Percentiles rank a stretch among this genome's conserved stretches.
These are phyloP conservation scores for Cuculus canorus DNA, from an alignment of 2,797 vertebrate species.

Conservation along the genomic window DNA sequence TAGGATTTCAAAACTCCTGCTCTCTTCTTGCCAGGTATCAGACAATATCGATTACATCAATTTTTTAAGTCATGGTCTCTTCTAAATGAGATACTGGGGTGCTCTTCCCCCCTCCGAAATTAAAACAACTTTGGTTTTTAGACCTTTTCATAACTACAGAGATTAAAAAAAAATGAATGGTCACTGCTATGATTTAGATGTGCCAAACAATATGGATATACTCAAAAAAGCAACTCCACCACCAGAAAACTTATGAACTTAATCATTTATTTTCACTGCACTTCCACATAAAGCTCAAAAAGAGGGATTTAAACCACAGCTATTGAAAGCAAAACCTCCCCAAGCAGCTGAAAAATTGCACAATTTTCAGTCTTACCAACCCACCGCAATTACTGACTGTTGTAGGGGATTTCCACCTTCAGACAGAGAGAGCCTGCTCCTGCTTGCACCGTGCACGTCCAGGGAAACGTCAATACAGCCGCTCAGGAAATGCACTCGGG, in stretches of 20 bases:
- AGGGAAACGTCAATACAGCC: neutral
- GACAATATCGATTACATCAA: neutral
- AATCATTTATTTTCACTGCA: neutral
- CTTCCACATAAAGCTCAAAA: neutral
- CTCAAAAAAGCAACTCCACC: neutral
- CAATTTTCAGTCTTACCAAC: neutral
- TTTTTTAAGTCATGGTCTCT: neutral
- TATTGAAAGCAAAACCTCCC: neutral
- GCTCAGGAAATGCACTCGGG: conserved; percentile 49
- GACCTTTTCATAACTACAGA: neutral
- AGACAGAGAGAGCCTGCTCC: neutral
- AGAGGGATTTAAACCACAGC: neutral
- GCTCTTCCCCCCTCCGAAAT: neutral
- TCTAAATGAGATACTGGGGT: neutral
- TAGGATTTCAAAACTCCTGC: neutral
- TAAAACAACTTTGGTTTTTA: neutral
- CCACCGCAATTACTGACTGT: neutral
- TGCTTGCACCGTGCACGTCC: conserved; percentile 26
- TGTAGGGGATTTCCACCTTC: conserved; percentile 62
- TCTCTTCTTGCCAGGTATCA: neutral
- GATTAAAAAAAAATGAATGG: neutral
- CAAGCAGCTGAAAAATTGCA: neutral
- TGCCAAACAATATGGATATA: neutral
- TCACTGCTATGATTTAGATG: neutral
- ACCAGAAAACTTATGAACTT: neutral